A percentile compares a stretch with the other conserved stretches of the same genome.
Conservation (phyloP, 2,797 vertebrate species). For the Geotrypetes seraphini region DNA sequence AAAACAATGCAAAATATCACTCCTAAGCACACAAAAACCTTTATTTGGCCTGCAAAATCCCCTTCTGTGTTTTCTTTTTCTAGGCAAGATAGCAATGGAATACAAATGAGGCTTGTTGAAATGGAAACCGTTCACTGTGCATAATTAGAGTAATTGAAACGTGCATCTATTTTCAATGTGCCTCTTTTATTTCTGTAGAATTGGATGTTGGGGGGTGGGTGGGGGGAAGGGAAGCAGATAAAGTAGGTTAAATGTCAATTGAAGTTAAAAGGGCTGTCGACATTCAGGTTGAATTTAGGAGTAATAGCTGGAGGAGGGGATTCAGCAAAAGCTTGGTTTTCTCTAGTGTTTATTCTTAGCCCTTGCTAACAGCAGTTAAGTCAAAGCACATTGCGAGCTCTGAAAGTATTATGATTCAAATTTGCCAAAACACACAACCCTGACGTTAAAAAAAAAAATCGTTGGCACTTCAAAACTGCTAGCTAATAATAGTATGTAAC, state of each 20-base stretch:
- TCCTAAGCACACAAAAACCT: conserved; percentile 19
- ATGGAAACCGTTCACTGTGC: conserved; percentile 40
- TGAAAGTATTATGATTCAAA: no score
- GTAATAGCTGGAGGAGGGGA: not conserved
- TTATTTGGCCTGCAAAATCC: conserved; percentile 21
- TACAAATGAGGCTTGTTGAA: conserved; percentile 43
- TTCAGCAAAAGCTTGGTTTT: not conserved
- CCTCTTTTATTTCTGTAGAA: conserved; percentile 38
- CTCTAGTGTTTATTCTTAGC: not conserved
- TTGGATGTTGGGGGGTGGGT: conserved; percentile 22
- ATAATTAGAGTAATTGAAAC: conserved; percentile 50
- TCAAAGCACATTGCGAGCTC: accelerated
- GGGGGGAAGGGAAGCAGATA: conserved; percentile 7
- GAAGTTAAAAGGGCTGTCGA: not conserved
- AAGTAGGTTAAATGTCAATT: conserved; percentile 3
- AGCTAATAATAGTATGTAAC: no score
- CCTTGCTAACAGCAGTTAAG: not conserved
- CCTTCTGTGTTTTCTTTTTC: conserved; percentile 11
- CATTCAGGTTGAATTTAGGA: conserved; percentile 5
- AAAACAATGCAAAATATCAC: conserved; percentile 9
- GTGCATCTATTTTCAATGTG: conserved; percentile 33
- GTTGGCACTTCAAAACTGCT: no score
- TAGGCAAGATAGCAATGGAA: conserved; percentile 35
- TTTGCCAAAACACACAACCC: no score
- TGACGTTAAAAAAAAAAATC: no score